These are phyloP conservation scores for Philotrypesis tridentata DNA, from an alignment of 1,140 invertebrate species.

Conservation along the genomic window DNA sequence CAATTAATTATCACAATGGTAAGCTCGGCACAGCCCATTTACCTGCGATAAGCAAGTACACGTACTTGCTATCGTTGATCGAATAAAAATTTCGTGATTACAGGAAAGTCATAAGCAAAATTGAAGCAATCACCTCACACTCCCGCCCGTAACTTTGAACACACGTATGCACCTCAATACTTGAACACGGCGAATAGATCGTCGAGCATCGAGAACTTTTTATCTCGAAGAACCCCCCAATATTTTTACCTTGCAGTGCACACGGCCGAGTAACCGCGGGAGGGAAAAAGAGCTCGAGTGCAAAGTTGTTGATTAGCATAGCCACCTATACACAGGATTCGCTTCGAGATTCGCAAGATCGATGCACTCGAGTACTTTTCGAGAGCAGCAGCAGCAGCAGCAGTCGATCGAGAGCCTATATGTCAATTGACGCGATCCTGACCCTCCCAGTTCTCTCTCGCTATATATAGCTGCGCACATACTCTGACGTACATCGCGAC, in stretches of 20 bases:
- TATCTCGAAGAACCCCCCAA: neutral
- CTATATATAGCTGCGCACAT: neutral
- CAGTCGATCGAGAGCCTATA: conserved; percentile 40
- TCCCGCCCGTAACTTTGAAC: too few relatives aligned
- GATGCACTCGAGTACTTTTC: conserved; percentile 39
- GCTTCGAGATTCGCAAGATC: conserved; percentile 12
- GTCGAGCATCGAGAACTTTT: neutral
- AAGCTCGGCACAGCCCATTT: too few relatives aligned
- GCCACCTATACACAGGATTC: neutral
- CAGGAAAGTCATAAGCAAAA: too few relatives aligned
- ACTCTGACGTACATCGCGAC: too few relatives aligned
- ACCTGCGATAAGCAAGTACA: too few relatives aligned
- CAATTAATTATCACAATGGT: too few relatives aligned
- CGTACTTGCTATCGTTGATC: too few relatives aligned
- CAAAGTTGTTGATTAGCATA: conserved; percentile 24
- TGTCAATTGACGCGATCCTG: conserved; percentile 39
- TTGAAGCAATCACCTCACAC: too few relatives aligned
- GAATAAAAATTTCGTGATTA: too few relatives aligned
- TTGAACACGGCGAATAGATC: too few relatives aligned
- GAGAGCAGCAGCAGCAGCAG: conserved; percentile 45
- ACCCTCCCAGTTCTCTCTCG: neutral
- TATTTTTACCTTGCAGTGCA: neutral
- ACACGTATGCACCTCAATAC: too few relatives aligned
- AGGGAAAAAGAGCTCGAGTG: conserved; percentile 9
- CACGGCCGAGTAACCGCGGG: too few relatives aligned